Percentiles rank a stretch among this genome's conserved stretches.
Conservation (phyloP, 2,797 vertebrate species). For the Intellagama lesueurii region DNA sequence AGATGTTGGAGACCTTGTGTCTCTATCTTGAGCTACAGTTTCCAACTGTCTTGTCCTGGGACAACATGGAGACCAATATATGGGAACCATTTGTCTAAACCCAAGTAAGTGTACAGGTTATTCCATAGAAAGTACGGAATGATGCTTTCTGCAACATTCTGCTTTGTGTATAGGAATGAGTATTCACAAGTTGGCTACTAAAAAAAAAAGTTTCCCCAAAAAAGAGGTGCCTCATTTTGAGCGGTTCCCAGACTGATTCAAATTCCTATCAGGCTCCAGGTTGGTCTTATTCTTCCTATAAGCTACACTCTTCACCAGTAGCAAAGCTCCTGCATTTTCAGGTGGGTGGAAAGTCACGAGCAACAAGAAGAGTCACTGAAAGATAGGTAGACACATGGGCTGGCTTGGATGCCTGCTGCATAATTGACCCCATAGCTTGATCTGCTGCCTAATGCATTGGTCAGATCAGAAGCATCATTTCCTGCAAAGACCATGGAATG, state of each 20-base stretch:
- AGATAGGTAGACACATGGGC: background rate
- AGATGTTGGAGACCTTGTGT: background rate
- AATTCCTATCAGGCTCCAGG: background rate
- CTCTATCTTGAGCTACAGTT: background rate
- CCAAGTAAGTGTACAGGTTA: no score
- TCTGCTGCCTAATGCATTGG: no score
- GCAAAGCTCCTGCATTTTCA: background rate
- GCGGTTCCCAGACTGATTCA: background rate
- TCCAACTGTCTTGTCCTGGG: background rate
- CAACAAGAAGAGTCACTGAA: background rate
- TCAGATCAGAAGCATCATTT: background rate
- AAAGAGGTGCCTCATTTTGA: no score
- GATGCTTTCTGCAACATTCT: no score
- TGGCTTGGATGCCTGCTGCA: background rate
- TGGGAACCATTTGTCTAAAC: background rate
- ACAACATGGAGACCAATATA: background rate
- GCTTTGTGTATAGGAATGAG: no score
- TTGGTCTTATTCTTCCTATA: background rate
- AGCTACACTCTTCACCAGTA: background rate
- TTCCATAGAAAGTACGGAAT: no score
- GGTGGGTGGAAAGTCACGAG: background rate
- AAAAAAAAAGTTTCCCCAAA: no score
- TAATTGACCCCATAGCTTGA: no score
- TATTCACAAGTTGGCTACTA: no score
- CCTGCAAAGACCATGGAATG: background rate